Evolutionary conservation across 2,797 vertebrate species (phyloP), one percentile per base, ranked within the genome.

Genomic region (Brachyalestes nurse): DNA sequence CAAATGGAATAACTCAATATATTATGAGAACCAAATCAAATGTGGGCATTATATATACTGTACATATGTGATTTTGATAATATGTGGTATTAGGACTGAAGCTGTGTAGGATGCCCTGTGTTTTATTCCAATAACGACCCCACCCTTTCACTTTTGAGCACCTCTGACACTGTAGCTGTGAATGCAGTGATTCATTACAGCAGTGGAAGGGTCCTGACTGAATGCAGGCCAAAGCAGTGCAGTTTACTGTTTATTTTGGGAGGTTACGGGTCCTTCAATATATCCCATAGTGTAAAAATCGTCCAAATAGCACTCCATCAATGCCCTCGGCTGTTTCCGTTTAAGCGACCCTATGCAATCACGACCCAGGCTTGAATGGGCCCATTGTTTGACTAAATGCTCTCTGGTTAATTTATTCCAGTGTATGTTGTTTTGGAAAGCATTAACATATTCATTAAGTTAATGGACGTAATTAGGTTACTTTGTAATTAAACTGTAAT

Each of bases 391-490:
- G 78, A 80, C 38, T 23, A 71, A 75, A 78, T 28, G 64, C 64
- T 74, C 16, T 51, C 53, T 75, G 51, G 51, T 49, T 60, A 57
- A 73, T 81, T 81, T 80, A 73, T 77, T 77, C 45, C 25, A 49
- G 69, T 61, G 62, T 60, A 79, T 65, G 77, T 76, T 79, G 82
- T 75, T 79, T 83, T 75, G 72, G 72, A 64, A 75, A 17, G 38
- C 71, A 83, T 83, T 79, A 71, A 42, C 77, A 83, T 79, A 79
- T 83, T 79, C 75, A 79, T 83, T 71, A 75, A 65, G 66, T 66
- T 75, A 83, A 83, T 71, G 58, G 65, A 75, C 65, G 71, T 79
- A 76, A 82, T 79, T 72, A 77, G 80, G 67, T 57, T 65, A 65
- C 80, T 82, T 72, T 65, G 74, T 82, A 82, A 82, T 82, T 82